Evolutionary conservation across 2,888 invertebrate genomes (phyloP), one percentile per base, ranked within the genome.

Genomic region (Parnassius orleans): DNA sequence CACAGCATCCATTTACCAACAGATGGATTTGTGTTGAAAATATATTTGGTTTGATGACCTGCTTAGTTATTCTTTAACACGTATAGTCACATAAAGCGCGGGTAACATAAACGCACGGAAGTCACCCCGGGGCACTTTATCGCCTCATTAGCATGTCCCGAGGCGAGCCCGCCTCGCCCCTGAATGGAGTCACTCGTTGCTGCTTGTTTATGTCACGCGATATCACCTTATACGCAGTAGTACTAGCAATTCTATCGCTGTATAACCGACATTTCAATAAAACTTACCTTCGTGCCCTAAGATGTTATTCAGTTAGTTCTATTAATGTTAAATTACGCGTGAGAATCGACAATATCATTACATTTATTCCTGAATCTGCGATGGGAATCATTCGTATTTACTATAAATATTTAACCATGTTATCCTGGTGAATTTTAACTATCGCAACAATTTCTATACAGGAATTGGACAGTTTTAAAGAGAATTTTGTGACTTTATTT

Each of bases 131-230:
- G 73, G 66, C 66, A 63, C 71, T 74, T 78, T 48, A 79, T 77
- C 78, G 65, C 51, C 70, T 70, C 70, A 77, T 79, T 79, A 76
- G 72, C 75, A 79, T 76, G 70, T 72, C 69, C 68, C 70, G 69
- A 69, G 60, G 60, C 54, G 54, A 48, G 48, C 57, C 51, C 51
- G 51, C 51, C 47, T 48, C 46, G 53, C 48, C 54, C 60, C 48
- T 54, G 60, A 54, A 60, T 54, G 54, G 50, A 57, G 57, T 50
- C n/a, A n/a, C 57, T 48, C 11, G 48, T 14, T 48, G 48, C 48
- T n/a, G 12, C n/a, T n/a, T n/a, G n/a, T n/a, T 42, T 52, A 46
- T 53, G 59, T 57, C 57, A 50, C 44, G 14, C 60, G 53, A 54
- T 54, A 60, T 50, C 53, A 14, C 60, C 54, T 54, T 60, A 54